Conservation (phyloP, 2,797 vertebrate genomes). For the Hybognathus amarus region DNA sequence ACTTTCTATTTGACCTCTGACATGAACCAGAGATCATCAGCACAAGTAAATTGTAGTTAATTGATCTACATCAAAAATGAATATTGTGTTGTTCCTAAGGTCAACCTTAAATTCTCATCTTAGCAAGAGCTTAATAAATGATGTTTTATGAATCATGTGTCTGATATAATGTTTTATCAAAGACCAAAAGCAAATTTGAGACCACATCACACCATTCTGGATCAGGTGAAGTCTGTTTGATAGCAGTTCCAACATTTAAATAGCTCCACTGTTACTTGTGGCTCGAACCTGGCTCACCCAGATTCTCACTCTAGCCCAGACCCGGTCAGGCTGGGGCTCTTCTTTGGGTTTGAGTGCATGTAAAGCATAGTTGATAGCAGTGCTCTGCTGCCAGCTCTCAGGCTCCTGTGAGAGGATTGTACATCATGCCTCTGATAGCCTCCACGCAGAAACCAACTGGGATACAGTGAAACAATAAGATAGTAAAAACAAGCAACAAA, state of each 20-base stretch:
- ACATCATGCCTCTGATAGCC: slow-evolving; percentile 88
- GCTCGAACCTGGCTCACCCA: slow-evolving; percentile 32
- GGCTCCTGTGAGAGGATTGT: slow-evolving; percentile 84
- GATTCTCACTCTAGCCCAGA: slow-evolving; percentile 52
- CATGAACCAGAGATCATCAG: neutral
- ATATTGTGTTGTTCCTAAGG: neutral
- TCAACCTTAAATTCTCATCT: neutral
- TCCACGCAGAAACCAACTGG: slow-evolving; percentile 88
- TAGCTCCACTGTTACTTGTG: slow-evolving; percentile 56
- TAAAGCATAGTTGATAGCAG: slow-evolving; percentile 88
- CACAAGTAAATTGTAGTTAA: neutral
- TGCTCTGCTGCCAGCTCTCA: slow-evolving; percentile 90
- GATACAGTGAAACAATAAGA: slow-evolving; percentile 15
- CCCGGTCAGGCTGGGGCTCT: slow-evolving; percentile 14
- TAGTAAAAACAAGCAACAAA: neutral
- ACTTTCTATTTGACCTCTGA: neutral
- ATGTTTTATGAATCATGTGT: neutral
- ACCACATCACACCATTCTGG: neutral
- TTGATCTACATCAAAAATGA: neutral
- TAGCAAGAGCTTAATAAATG: neutral
- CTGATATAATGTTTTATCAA: too few relatives aligned
- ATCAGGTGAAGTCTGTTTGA: neutral
- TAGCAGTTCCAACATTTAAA: neutral
- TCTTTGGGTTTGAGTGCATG: slow-evolving; percentile 83
- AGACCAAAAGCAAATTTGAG: too few relatives aligned